phyloP scores from a whole-genome alignment of 2,797 vertebrate species.

The Aphelocoma californica region DNA sequence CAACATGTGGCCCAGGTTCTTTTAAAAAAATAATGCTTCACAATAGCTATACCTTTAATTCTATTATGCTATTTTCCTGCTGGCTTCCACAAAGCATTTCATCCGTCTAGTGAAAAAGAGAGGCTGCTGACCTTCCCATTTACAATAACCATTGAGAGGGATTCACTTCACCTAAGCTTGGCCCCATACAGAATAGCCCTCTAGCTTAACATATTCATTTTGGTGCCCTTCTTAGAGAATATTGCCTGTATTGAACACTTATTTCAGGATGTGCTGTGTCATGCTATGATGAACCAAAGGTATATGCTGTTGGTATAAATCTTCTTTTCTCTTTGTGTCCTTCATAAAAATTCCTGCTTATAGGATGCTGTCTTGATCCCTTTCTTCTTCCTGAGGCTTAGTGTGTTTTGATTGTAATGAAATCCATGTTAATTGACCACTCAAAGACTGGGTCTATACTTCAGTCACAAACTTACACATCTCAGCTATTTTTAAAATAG shows the following conservation, averaged over 20 bases:
- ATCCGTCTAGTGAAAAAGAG: conserved; percentile 27
- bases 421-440: conserved; percentile 21
- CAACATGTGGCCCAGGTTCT: not conserved
- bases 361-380: not conserved
- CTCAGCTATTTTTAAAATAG: conserved; percentile 50
- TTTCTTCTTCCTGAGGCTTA: not conserved
- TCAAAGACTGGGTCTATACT: not conserved
- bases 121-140: conserved; percentile 13
- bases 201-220: not conserved
- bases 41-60: not conserved
- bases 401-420: not conserved
- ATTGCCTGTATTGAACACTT: not conserved
- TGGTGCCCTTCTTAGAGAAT: not conserved
- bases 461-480: conserved; percentile 27
- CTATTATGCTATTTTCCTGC: conserved; percentile 17
- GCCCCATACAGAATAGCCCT: not conserved
- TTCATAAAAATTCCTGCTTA: not conserved
- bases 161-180: not conserved
- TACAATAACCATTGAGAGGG: not conserved
- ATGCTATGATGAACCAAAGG: not conserved
- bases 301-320: not conserved
- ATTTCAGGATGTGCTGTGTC: not conserved
- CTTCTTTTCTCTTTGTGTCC: not conserved
- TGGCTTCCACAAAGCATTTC: conserved; percentile 47
- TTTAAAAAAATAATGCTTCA: not conserved